Evolutionary conservation across 2,888 invertebrate species (phyloP).

Genomic region (Tenthredo distinguenda): DNA sequence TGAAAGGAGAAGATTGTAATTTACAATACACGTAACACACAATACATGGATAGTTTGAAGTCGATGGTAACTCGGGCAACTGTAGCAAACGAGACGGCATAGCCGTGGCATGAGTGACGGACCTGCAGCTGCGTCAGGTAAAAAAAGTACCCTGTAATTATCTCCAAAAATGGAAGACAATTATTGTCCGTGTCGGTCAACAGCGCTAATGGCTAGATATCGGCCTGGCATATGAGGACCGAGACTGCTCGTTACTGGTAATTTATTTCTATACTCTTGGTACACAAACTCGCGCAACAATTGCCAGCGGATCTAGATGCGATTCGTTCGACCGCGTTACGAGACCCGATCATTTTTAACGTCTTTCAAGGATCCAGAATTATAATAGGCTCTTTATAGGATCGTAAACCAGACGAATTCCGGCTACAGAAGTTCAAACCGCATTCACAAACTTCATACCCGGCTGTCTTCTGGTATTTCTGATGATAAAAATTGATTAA

Average conservation of each 20-base stretch:
- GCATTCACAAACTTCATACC: background rate
- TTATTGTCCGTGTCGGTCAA: conserved; percentile 62
- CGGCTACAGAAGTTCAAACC: background rate
- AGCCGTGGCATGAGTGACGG: conserved; percentile 8
- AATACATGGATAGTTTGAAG: background rate
- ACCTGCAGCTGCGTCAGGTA: conserved; percentile 48
- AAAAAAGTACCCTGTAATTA: conserved; percentile 63
- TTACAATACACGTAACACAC: conserved; percentile 1
- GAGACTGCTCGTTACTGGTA: conserved; percentile 63
- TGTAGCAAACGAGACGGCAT: conserved; percentile 5
- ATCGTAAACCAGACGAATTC: background rate
- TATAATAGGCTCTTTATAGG: background rate
- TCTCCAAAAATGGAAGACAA: conserved; percentile 60
- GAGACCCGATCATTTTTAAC: background rate
- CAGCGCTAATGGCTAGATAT: conserved; percentile 59
- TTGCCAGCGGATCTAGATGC: background rate
- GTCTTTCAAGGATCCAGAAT: background rate
- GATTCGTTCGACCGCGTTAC: background rate
- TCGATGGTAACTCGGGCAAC: conserved; percentile 11
- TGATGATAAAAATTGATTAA: conserved; percentile 29
- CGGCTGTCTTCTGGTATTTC: background rate
- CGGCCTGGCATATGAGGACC: conserved; percentile 28
- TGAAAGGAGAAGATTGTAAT: background rate
- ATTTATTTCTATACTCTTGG: conserved; percentile 60
- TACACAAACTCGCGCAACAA: background rate